phyloP scores from a whole-genome alignment of 2,888 invertebrate species.

The Anodontia alba region DNA sequence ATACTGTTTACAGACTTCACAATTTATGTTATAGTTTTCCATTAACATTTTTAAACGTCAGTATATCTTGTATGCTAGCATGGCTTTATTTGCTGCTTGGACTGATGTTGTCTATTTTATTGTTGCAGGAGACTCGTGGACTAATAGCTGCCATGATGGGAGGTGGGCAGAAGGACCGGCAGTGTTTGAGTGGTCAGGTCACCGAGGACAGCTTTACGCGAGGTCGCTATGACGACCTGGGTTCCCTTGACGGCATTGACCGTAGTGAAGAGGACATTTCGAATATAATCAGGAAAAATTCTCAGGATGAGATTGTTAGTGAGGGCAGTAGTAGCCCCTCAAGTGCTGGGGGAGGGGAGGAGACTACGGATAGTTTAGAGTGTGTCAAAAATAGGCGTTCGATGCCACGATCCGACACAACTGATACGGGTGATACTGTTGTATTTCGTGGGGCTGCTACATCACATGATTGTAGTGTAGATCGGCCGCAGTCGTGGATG shows the following conservation, averaged over 20 bases:
- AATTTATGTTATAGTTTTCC: too few species aligned
- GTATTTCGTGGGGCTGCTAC: constrained; percentile 25
- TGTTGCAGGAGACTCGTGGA: constrained; percentile 66
- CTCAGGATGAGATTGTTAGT: constrained; percentile 36
- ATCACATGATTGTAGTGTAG: neutral
- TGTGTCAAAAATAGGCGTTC: constrained; percentile 13
- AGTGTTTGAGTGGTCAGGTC: constrained; percentile 39
- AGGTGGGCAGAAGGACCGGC: constrained; percentile 35
- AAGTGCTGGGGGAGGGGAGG: neutral
- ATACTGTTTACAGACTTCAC: too few species aligned
- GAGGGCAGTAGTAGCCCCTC: neutral
- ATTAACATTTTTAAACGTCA: too few species aligned
- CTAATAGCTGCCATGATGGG: constrained; percentile 71
- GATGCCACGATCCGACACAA: constrained; percentile 33
- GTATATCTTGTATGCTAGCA: too few species aligned
- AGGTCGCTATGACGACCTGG: constrained; percentile 49
- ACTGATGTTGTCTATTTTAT: neutral
- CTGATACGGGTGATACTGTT: constrained; percentile 40
- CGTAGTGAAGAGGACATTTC: constrained; percentile 50
- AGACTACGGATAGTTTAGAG: neutral
- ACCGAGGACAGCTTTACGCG: constrained; percentile 47
- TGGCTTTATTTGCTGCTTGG: too few species aligned
- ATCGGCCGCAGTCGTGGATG: neutral
- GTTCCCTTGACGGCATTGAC: constrained; percentile 68
- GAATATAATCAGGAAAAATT: constrained; percentile 33